Evolutionary conservation across 2,888 invertebrate species (phyloP).

Genomic region (Acanthoscelides obtectus): DNA sequence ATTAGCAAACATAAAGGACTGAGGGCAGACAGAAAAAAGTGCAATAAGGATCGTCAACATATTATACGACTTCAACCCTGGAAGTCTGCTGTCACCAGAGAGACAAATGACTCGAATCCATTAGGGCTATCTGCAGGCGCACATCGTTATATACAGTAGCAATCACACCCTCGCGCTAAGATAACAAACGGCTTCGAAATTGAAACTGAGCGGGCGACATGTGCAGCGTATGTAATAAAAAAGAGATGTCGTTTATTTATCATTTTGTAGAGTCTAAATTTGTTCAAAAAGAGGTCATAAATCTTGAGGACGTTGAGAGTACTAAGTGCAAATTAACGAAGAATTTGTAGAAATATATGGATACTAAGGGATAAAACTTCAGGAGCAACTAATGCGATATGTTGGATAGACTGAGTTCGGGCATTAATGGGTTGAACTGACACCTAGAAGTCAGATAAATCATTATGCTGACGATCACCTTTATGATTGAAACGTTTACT

Average conservation of each 20-base stretch:
- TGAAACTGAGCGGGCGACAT: constrained; percentile 16
- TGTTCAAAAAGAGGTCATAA: background rate
- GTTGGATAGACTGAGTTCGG: no score
- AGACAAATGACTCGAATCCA: constrained; percentile 41
- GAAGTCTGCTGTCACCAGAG: constrained; percentile 29
- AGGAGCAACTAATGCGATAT: no score
- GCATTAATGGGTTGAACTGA: no score
- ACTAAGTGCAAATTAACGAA: background rate
- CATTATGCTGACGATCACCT: no score
- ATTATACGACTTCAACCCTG: constrained; percentile 21
- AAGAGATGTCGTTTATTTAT: background rate
- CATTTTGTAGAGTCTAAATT: background rate
- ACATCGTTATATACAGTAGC: constrained; percentile 27
- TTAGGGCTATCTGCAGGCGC: constrained; percentile 31
- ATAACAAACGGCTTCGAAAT: constrained; percentile 26
- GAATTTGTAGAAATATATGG: background rate
- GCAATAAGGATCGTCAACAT: constrained; percentile 9
- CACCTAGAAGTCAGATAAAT: no score
- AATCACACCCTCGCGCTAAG: constrained; percentile 18
- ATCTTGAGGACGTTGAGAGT: background rate
- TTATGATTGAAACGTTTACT: no score
- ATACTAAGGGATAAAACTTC: background rate
- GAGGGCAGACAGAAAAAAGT: background rate
- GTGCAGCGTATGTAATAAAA: background rate
- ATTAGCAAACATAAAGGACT: background rate